These are phyloP conservation scores for Caenorhabditis inopinata DNA, from an alignment of 1,140 invertebrate genomes.

Conservation along the genomic window DNA sequence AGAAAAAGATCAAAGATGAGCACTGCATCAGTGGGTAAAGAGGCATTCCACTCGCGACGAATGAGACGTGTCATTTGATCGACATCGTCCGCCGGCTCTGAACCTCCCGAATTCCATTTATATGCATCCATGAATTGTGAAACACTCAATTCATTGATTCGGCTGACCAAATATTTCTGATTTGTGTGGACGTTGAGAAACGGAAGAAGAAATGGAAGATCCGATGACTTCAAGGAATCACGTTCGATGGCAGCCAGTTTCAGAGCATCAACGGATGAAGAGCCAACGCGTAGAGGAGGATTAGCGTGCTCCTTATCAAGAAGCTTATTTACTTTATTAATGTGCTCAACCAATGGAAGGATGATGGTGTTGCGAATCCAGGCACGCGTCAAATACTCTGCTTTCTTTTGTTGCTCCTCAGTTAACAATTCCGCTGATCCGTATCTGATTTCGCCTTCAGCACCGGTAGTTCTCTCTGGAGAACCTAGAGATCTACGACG, in stretches of 20 bases:
- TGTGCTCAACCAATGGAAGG: not conserved
- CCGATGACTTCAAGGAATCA: not conserved
- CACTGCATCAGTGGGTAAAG: not conserved
- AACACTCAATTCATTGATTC: not conserved
- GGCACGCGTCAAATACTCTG: not conserved
- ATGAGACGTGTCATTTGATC: not conserved
- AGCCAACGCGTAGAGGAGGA: not conserved
- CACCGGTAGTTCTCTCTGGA: not conserved
- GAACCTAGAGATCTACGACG: not conserved
- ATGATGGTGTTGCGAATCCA: conserved; percentile 3
- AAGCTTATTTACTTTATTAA: not conserved
- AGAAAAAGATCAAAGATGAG: not conserved
- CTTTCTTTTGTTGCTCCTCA: not conserved
- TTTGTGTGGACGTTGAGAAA: not conserved
- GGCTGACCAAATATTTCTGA: conserved; percentile 1
- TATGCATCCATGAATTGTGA: conserved; percentile 13
- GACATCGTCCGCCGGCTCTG: not conserved
- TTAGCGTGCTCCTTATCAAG: conserved; percentile 16
- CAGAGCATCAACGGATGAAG: not conserved
- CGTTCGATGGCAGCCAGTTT: conserved; percentile 1
- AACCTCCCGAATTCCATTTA: conserved; percentile 9
- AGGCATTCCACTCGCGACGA: conserved; percentile 1
- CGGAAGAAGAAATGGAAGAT: conserved; percentile 9
- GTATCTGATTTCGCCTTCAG: not conserved
- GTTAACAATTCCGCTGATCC: not conserved